Percentiles rank a stretch among this genome's conserved stretches.
These are phyloP conservation scores for Andinoacara biseriatus DNA, from an alignment of 2,113 vertebrate species.

Conservation along the genomic window DNA sequence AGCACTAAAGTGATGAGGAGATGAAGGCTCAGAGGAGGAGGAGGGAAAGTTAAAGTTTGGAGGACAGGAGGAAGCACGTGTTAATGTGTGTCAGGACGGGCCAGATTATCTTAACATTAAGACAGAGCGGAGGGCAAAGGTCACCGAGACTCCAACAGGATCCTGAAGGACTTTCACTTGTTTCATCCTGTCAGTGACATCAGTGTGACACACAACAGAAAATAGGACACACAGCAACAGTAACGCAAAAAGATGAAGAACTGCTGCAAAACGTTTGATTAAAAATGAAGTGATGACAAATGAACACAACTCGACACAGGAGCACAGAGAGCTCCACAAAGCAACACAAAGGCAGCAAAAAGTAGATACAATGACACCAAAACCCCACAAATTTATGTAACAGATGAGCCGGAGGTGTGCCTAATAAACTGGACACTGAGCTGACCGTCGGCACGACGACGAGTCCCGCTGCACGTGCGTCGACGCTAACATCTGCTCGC, in stretches of 20 bases:
- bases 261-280: too few species aligned
- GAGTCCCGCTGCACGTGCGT: not conserved
- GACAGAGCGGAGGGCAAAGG: not conserved
- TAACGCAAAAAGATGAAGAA: too few species aligned
- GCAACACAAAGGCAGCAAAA: not conserved
- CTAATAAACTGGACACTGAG: not conserved
- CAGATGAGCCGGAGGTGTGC: too few species aligned
- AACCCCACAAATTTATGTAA: not conserved
- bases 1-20: not conserved
- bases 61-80: not conserved
- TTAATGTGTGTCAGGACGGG: constrained; percentile 11
- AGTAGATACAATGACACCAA: not conserved
- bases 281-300: too few species aligned
- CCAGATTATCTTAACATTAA: not conserved
- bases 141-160: not conserved
- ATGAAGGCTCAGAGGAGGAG: not conserved
- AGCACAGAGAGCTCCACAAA: not conserved
- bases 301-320: not conserved
- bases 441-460: not conserved
- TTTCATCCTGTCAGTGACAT: not conserved
- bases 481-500: not conserved
- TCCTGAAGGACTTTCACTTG: not conserved
- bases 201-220: fast-evolving
- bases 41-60: not conserved
- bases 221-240: too few species aligned